Base-by-base conservation (phyloP, 2,113 vertebrate genomes). In the Sinocyclocheilus anophthalmus region DNA sequence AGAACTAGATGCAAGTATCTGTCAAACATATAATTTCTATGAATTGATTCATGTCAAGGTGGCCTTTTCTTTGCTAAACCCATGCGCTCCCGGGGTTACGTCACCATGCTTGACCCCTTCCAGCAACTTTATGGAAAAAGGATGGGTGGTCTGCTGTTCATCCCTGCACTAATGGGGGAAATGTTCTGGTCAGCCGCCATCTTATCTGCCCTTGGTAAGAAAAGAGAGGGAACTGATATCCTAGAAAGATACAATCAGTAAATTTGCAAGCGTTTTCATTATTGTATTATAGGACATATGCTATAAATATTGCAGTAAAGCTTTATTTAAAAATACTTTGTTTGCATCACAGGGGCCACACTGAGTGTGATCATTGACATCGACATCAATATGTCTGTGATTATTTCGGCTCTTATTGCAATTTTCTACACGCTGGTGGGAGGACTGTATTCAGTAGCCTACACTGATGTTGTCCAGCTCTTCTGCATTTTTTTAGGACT, bases 141-240 rank as follows among this genome's bases (percentile, higher is more conserved):
- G 82, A 99, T 99, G 98, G 98, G 98, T 1, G 98, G 98, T 1
- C 95, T 99, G 59, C 94, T 99, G 4, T 99, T 99, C 91, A 97
- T 99, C 93, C 98, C 98, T 37, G 98, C 98, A 0, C 94, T 99
- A 57, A 98, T 99, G 97, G 98, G 98, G 30, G 98, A 99, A 92
- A 99, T 99, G 93, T 99, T 99, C 94, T 99, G 98, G 98, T 99
- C 98, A 1, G 98, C 97, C 30, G 98, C 98, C 88, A 98, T 99
- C 89, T 96, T 99, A 84, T 98, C 97, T 20, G 98, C 98, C 55
- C 95, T 99, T 81, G 98, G 98, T 99, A 93, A 95, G 95, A 59
- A 85, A 63, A 37, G 53, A 33, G 7, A 18, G 45, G 70, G 16
- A 61, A 26, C n/a, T 24, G 9, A 84, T 79, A 39, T 48, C 48